Evolutionary conservation across 2,888 invertebrate species (phyloP), one percentile per base, ranked within the genome.

Genomic region (Xestia ashworthii): DNA sequence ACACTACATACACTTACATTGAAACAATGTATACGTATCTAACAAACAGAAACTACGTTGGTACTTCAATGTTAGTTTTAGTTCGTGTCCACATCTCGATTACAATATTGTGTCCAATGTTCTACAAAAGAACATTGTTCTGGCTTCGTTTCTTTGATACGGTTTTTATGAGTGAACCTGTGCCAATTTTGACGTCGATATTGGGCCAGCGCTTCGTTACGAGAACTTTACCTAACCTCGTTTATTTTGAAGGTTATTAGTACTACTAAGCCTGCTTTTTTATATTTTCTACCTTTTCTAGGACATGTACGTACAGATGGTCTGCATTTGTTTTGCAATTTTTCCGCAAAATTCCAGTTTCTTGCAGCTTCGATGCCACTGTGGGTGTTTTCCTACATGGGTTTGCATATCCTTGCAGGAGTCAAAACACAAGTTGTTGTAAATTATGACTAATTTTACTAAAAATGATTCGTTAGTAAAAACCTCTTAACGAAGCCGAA

Each of bases 51-150:
- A 83, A 70, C 78, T 62, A 62, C 48, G 46, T 70, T 12, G 5
- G n/a, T 64, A 68, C 58, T 85, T 69, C 60, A 38, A 69, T 69
- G 84, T 73, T 69, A 65, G 73, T 81, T 77, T 73, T 32, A 73
- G 82, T 76, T 81, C n/a, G 55, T 65, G 68, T 76, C 76, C 71
- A 69, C 82, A 70, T 85, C 83, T 71, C 58, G 62, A 85, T 85
- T 71, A 82, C 83, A 71, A 77, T 82, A 76, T 74, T 82, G 83
- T 82, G 83, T 85, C 78, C 82, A 73, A 78, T 82, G 73, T 58
- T 58, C 41, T 64, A 19, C 32, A 62, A 66, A 67, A 65, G 64
- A 73, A 78, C 64, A 74, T 60, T 77, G 72, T 82, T 73, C 65
- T 82, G 67, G 72, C 53, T 77, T 46, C 22, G 12, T 71, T 67